phyloP scores from a whole-genome alignment of 2,888 invertebrate species.

The Caradrina kadenii region DNA sequence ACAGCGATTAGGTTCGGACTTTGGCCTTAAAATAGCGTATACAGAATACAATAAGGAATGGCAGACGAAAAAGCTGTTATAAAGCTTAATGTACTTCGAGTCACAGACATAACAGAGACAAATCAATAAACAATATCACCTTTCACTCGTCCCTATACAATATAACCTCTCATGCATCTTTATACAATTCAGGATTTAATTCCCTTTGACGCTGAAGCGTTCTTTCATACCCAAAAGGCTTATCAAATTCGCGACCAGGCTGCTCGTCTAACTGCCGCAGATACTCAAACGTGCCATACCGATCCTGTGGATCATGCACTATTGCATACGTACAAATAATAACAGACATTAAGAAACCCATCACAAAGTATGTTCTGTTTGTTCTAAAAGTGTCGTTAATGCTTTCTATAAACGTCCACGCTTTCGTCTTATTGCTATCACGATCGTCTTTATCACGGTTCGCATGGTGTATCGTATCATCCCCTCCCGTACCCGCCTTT shows the following conservation, averaged over 20 bases:
- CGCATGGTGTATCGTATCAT: slow-evolving; percentile 77
- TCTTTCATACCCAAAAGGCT: slow-evolving; percentile 78
- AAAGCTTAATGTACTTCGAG: slow-evolving; percentile 5
- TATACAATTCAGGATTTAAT: slow-evolving; percentile 81
- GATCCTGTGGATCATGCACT: slow-evolving; percentile 69
- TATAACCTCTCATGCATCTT: slow-evolving; percentile 66
- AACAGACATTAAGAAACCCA: slow-evolving; percentile 76
- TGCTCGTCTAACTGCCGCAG: slow-evolving; percentile 56
- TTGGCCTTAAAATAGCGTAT: not conserved
- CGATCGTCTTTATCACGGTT: slow-evolving; percentile 80
- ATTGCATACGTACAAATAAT: slow-evolving; percentile 55
- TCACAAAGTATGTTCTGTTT: slow-evolving; percentile 74
- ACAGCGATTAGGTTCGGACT: not conserved
- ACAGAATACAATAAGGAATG: not conserved
- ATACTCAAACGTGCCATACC: slow-evolving; percentile 63
- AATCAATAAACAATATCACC: not conserved
- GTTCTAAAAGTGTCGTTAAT: slow-evolving; percentile 73
- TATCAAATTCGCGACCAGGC: slow-evolving; percentile 67
- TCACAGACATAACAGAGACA: not conserved
- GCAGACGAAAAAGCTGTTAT: not conserved
- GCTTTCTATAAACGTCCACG: slow-evolving; percentile 80
- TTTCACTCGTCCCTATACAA: slow-evolving; percentile 72
- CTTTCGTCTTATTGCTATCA: slow-evolving; percentile 66
- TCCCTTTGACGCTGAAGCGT: slow-evolving; percentile 71
- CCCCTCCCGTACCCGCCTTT: slow-evolving; percentile 56